Percentiles rank a stretch among this genome's conserved stretches.
phyloP scores from a whole-genome alignment of 2,797 vertebrate genomes.

The Alcedo atthis region DNA sequence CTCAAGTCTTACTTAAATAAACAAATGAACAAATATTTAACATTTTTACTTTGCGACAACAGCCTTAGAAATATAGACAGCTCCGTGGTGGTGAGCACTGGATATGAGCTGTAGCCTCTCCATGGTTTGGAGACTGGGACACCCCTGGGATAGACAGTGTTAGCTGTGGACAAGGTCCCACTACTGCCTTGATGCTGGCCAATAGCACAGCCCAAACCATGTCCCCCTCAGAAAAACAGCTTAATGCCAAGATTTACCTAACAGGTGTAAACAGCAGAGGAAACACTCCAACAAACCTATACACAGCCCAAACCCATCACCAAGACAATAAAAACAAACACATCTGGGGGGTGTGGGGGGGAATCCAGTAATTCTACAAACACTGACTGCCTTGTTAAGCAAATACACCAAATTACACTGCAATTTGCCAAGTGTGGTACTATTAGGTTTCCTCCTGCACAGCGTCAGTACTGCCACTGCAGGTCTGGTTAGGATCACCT shows the following conservation, averaged over 20 bases:
- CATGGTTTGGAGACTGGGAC: background rate
- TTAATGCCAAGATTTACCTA: background rate
- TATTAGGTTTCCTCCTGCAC: constrained; percentile 58
- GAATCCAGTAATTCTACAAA: constrained; percentile 16
- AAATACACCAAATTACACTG: constrained; percentile 10
- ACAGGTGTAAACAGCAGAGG: constrained; percentile 47
- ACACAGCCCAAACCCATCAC: constrained; percentile 7
- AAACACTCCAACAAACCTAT: constrained; percentile 11
- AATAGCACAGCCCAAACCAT: background rate
- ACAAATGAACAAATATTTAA: background rate
- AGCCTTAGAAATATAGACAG: background rate
- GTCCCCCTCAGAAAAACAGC: background rate
- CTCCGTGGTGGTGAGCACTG: background rate
- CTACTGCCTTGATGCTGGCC: background rate
- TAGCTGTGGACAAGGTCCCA: background rate
- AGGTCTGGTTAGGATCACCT: constrained; percentile 57
- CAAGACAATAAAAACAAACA: constrained; percentile 45
- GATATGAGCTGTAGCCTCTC: background rate
- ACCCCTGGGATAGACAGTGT: background rate
- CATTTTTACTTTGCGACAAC: background rate
- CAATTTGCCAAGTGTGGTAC: constrained; percentile 30
- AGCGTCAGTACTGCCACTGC: background rate
- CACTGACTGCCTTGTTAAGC: constrained; percentile 22
- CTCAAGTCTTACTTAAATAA: background rate
- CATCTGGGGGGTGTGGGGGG: background rate